Evolutionary conservation across 2,113 vertebrate genomes (phyloP).

Genomic region (Takifugu bimaculatus): DNA sequence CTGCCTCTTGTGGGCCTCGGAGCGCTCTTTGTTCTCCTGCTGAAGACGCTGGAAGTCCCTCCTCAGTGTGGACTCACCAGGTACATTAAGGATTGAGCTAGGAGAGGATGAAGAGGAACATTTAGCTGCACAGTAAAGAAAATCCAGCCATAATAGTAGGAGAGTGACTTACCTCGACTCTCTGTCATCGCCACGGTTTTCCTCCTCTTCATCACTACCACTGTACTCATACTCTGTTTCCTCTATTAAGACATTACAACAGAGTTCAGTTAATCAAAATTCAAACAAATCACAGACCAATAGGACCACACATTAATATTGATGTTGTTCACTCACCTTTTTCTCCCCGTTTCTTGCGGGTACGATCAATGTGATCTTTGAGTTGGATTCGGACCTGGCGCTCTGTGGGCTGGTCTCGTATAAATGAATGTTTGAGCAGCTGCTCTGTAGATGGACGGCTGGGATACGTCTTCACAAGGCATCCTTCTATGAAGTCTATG

Average conservation of each 20-base stretch:
- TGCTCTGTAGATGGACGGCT: conserved; percentile 88
- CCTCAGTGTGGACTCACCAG: conserved; percentile 86
- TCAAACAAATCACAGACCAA: not conserved
- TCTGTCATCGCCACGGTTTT: conserved; percentile 85
- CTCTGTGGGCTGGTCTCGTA: conserved; percentile 90
- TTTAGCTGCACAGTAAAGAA: not conserved
- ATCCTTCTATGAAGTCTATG: conserved; percentile 91
- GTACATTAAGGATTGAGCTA: conserved; percentile 90
- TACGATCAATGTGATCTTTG: conserved; percentile 91
- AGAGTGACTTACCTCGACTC: conserved; percentile 82
- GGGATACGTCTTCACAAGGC: conserved; percentile 89
- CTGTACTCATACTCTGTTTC: conserved; percentile 93
- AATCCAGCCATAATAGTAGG: no score
- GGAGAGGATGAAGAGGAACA: not conserved
- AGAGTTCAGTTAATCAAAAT: not conserved
- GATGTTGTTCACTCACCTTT: conserved; percentile 74
- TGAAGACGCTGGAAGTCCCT: conserved; percentile 89
- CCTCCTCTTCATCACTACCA: conserved; percentile 89
- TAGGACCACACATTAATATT: not conserved
- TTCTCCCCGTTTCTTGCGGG: conserved; percentile 88
- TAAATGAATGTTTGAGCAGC: conserved; percentile 89
- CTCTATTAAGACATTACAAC: conserved; percentile 64
- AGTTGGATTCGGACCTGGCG: conserved; percentile 92
- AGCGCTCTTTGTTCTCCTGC: conserved; percentile 89
- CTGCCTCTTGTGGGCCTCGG: conserved; percentile 82